A percentile compares a stretch with the other conserved stretches of the same genome.
These are phyloP conservation scores for Papilio glaucus DNA, from an alignment of 1,140 invertebrate species.

Conservation along the genomic window DNA sequence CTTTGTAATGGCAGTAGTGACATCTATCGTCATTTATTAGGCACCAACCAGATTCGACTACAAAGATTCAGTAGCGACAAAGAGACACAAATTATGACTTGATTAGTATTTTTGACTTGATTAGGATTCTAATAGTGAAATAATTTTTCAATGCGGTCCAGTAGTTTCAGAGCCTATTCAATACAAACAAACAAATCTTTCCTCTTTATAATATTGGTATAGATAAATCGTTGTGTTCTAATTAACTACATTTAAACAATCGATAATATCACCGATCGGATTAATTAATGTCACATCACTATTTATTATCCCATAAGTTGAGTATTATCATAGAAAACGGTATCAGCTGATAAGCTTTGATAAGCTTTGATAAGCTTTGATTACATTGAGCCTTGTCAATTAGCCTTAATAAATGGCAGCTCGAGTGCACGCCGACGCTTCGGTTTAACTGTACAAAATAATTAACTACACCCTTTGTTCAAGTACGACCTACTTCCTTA, in stretches of 20 bases:
- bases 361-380: no score
- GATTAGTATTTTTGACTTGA: no score
- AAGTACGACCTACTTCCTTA: background rate
- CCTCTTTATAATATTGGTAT: no score
- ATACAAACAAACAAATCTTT: no score
- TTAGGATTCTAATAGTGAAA: no score
- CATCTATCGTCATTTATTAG: no score
- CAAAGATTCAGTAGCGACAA: no score
- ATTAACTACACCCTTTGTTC: background rate
- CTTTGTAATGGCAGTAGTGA: no score
- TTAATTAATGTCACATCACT: background rate
- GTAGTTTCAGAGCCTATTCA: no score
- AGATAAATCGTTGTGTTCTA: background rate
- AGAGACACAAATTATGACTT: no score
- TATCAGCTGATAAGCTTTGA: slow-evolving; percentile 16
- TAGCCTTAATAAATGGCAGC: slow-evolving; percentile 2
- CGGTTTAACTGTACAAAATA: slow-evolving; percentile 13
- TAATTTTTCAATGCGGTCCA: no score
- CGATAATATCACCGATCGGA: background rate
- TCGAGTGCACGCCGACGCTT: background rate
- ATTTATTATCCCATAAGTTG: slow-evolving; percentile 2
- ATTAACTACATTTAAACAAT: background rate
- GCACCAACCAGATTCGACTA: no score
- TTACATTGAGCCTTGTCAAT: slow-evolving; percentile 25
- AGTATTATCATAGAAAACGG: background rate